Percentiles rank a stretch among this genome's conserved stretches.
phyloP scores from a whole-genome alignment of 1,140 invertebrate genomes.

The Octopus bimaculoides region DNA sequence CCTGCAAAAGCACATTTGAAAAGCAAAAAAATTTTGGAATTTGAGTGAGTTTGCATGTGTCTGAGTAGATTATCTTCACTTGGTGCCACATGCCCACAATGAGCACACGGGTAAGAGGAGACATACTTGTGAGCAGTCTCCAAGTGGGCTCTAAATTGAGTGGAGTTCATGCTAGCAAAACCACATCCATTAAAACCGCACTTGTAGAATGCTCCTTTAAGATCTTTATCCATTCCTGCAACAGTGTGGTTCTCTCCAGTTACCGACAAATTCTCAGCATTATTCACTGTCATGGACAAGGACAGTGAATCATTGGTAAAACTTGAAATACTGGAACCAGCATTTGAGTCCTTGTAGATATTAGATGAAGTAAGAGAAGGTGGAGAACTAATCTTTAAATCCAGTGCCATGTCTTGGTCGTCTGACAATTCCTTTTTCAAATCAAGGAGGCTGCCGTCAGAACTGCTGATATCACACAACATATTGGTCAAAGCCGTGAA shows the following conservation, averaged over 20 bases:
- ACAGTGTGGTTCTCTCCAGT: too few species aligned
- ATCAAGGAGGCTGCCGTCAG: neutral
- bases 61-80: constrained; percentile 35
- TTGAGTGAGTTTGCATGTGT: constrained; percentile 34
- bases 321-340: neutral
- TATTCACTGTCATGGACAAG: neutral
- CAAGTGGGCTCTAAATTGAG: constrained; percentile 36
- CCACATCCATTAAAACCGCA: constrained; percentile 39
- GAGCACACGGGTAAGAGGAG: constrained; percentile 33
- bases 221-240: too few species aligned
- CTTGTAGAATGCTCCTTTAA: constrained; percentile 29
- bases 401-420: neutral
- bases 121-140: constrained; percentile 26
- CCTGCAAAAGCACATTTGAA: constrained; percentile 36
- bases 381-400: neutral
- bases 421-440: neutral
- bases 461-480: neutral
- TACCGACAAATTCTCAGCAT: neutral
- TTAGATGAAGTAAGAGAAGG: neutral
- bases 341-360: neutral
- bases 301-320: neutral
- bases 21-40: constrained; percentile 29
- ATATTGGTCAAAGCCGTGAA: neutral
- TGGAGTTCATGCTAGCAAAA: constrained; percentile 32
- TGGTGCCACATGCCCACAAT: constrained; percentile 36